phyloP scores from a whole-genome alignment of 2,113 vertebrate species.

The Odontesthes bonariensis region DNA sequence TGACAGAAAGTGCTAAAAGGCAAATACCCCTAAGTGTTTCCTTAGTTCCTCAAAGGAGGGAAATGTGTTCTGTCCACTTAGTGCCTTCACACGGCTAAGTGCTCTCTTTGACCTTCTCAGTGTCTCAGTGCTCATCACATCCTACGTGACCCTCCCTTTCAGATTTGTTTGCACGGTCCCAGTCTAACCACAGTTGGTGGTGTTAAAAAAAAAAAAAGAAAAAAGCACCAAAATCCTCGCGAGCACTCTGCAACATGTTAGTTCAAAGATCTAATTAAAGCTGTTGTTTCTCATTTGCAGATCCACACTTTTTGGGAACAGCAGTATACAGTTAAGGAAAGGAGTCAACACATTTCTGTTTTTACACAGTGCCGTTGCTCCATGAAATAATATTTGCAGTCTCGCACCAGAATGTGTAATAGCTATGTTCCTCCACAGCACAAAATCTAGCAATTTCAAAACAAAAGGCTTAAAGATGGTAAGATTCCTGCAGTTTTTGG shows the following conservation, averaged over 20 bases:
- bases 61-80: conserved; percentile 53
- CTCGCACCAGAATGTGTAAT: too few relatives aligned
- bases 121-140: conserved; percentile 44
- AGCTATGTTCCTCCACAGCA: too few relatives aligned
- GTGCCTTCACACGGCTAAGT: conserved; percentile 49
- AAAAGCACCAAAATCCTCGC: conserved; percentile 9
- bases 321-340: neutral
- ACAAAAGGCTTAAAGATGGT: too few relatives aligned
- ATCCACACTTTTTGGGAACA: neutral
- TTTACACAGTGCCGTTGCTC: neutral
- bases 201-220: neutral
- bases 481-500: too few relatives aligned
- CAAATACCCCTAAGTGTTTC: conserved; percentile 47
- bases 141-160: neutral
- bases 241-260: neutral
- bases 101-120: conserved; percentile 63
- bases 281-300: neutral
- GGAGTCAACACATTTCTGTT: conserved; percentile 1
- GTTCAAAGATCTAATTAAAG: neutral
- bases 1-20: conserved; percentile 34
- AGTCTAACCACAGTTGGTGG: conserved; percentile 11
- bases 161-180: conserved; percentile 3
- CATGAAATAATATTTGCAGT: too few relatives aligned
- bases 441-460: too few relatives aligned
- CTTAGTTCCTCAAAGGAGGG: conserved; percentile 28